Evolutionary conservation across 2,888 invertebrate species (phyloP).

Genomic region (Brachycybe producta): DNA sequence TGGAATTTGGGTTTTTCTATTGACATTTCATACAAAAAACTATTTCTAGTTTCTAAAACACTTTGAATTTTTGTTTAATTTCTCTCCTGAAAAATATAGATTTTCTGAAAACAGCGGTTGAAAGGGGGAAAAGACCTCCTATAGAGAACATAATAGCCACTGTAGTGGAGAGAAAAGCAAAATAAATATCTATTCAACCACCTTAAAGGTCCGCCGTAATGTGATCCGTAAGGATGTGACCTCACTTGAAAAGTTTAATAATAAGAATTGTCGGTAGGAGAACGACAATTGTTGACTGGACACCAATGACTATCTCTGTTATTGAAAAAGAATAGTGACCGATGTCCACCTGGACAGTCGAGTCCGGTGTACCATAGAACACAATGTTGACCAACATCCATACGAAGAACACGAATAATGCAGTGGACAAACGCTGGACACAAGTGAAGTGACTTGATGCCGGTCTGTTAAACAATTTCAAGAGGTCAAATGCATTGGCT

Average conservation of each 20-base stretch:
- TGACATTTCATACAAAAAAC: too few species aligned
- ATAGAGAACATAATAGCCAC: too few species aligned
- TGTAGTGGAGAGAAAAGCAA: too few species aligned
- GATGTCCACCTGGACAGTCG: constrained; percentile 2
- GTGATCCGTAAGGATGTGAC: too few species aligned
- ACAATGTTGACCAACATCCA: constrained; percentile 7
- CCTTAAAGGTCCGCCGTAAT: too few species aligned
- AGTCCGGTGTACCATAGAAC: constrained; percentile 10
- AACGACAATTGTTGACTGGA: constrained; percentile 4
- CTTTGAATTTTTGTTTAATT: too few species aligned
- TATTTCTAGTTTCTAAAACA: too few species aligned
- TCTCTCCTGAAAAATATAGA: too few species aligned
- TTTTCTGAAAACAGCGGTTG: too few species aligned
- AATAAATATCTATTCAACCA: too few species aligned
- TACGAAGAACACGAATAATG: not conserved
- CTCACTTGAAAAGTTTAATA: constrained; percentile 6
- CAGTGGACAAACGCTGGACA: constrained; percentile 9
- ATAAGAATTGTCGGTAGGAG: constrained; percentile 3
- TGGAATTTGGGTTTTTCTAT: too few species aligned
- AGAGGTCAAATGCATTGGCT: not conserved
- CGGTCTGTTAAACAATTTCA: constrained; percentile 2
- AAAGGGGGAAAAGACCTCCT: too few species aligned
- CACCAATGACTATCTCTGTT: constrained; percentile 4
- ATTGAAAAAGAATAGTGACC: constrained; percentile 9
- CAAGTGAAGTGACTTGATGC: constrained; percentile 10